A percentile compares a stretch with the other conserved stretches of the same genome.
phyloP scores from a whole-genome alignment of 2,797 vertebrate genomes.

The Florisuga fusca region DNA sequence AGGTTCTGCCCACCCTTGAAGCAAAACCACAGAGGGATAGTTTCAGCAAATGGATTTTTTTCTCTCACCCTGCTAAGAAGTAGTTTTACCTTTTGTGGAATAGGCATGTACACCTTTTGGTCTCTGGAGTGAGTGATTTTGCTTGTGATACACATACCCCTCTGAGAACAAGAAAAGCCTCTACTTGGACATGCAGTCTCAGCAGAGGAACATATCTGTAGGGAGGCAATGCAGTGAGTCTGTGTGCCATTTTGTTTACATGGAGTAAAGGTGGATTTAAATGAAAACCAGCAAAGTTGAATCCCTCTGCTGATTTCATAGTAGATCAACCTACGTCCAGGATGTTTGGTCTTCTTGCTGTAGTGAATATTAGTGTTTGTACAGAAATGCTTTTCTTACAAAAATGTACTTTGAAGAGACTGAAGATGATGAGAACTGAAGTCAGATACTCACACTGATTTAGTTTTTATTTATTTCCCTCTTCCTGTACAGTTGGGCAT shows the following conservation, averaged over 20 bases:
- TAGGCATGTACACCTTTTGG: background rate
- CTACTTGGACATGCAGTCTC: background rate
- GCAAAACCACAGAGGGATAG: background rate
- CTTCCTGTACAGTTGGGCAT: conserved; percentile 14
- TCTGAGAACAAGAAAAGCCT: background rate
- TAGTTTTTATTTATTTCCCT: conserved; percentile 68
- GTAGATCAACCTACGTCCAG: background rate
- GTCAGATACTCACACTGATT: background rate
- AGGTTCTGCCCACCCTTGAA: background rate
- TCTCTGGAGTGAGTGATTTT: background rate
- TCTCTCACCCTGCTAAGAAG: background rate
- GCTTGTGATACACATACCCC: background rate
- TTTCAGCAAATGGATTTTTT: background rate
- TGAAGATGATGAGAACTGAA: conserved; percentile 6
- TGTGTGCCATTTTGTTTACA: background rate
- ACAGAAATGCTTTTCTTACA: background rate
- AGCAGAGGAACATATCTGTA: background rate
- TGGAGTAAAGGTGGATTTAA: background rate
- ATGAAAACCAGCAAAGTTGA: background rate
- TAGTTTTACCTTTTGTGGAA: background rate
- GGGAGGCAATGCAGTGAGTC: background rate
- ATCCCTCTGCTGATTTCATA: background rate
- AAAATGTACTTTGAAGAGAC: background rate
- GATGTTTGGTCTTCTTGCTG: background rate
- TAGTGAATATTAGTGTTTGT: background rate